These are phyloP conservation scores for Drosophila borealis DNA, from an alignment of 2,888 invertebrate species.

Conservation along the genomic window DNA sequence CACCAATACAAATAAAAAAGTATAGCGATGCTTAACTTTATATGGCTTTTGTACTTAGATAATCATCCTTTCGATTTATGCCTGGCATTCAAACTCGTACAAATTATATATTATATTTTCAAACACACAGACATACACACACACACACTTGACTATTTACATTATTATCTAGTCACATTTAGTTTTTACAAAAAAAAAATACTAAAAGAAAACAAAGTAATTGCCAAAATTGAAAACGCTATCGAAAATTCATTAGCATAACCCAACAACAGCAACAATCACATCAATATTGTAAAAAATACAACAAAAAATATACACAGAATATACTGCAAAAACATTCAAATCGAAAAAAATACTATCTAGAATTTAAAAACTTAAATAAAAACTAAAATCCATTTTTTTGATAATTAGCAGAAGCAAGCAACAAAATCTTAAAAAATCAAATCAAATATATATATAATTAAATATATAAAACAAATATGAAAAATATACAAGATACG, in stretches of 20 bases:
- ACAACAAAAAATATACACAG: conserved; percentile 28
- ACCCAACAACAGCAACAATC: conserved; percentile 41
- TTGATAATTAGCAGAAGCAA: conserved; percentile 51
- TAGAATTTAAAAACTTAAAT: conserved; percentile 26
- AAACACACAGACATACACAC: conserved; percentile 38
- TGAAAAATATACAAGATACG: conserved; percentile 64
- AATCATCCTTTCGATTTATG: conserved; percentile 72
- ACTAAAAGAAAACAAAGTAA: conserved; percentile 25
- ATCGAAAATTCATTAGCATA: conserved; percentile 58
- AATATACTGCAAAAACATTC: conserved; percentile 25
- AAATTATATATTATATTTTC: conserved; percentile 52
- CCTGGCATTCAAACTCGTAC: conserved; percentile 59
- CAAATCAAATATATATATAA: conserved; percentile 13
- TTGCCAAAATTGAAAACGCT: conserved; percentile 53
- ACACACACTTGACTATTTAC: conserved; percentile 31
- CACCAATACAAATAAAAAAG: conserved; percentile 32
- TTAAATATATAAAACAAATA: conserved; percentile 19
- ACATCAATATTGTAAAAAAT: conserved; percentile 66
- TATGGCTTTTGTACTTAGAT: conserved; percentile 68
- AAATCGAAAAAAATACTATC: conserved; percentile 24
- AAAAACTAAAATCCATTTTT: conserved; percentile 35
- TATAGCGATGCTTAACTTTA: conserved; percentile 62
- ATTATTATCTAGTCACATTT: conserved; percentile 62
- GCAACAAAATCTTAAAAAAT: conserved; percentile 32
- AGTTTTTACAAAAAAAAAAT: conserved; percentile 49